Conservation (phyloP, 2,797 vertebrate species). For the Periparus ater region DNA sequence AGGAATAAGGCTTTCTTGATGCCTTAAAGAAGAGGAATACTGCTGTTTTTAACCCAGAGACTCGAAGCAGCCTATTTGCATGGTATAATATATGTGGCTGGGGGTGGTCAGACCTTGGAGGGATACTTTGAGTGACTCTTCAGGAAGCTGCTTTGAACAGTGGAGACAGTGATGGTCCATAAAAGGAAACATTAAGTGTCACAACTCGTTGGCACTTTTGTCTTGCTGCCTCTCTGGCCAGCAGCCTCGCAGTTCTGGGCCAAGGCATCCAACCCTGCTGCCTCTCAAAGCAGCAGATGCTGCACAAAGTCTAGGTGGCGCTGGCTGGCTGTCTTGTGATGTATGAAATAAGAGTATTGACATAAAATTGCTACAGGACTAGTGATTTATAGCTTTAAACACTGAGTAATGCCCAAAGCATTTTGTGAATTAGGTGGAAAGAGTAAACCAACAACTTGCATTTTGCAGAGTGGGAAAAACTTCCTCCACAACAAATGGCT, state of each 20-base stretch:
- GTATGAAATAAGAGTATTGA: not conserved
- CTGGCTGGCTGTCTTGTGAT: not conserved
- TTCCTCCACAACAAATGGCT: not conserved
- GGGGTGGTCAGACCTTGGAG: not conserved
- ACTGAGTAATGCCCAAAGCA: not conserved
- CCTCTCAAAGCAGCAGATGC: not conserved
- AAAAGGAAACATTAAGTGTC: not conserved
- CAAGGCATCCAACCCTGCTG: not conserved
- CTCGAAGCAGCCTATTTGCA: not conserved
- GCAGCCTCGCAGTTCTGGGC: not conserved
- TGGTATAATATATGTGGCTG: fast-evolving
- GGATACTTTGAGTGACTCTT: not conserved
- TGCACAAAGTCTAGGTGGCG: not conserved
- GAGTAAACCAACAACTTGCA: not conserved
- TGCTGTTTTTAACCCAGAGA: not conserved
- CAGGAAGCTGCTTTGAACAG: not conserved
- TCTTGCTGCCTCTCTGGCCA: not conserved
- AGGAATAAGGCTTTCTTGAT: not conserved
- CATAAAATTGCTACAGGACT: not conserved
- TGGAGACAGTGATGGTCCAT: not conserved
- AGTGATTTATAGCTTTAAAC: not conserved
- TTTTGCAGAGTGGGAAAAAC: conserved; percentile 56
- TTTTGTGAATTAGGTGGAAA: conserved; percentile 7
- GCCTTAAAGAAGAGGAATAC: not conserved
- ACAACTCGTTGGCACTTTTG: not conserved